A percentile compares a stretch with the other conserved stretches of the same genome.
Conservation (phyloP, 2,888 invertebrate species). For the Dusona sp. region DNA sequence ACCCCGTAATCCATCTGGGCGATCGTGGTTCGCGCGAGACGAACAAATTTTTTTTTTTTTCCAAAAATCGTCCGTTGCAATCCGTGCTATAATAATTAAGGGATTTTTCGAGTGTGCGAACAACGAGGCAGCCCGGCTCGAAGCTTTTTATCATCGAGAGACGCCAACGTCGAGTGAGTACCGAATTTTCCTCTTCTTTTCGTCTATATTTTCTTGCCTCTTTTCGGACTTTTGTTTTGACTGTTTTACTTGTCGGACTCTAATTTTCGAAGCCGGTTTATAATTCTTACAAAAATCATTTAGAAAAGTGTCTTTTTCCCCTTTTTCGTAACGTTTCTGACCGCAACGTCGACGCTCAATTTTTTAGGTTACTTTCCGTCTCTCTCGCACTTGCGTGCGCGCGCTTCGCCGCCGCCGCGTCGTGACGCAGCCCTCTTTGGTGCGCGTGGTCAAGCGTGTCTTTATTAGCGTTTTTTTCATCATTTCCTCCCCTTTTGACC, state of each 20-base stretch:
- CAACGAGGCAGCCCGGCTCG: not conserved
- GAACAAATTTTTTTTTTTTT: constrained; percentile 5
- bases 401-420: constrained; percentile 50
- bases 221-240: not conserved
- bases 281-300: not conserved
- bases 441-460: constrained; percentile 49
- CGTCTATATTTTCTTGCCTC: not conserved
- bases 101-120: not conserved
- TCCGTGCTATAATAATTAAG: not conserved
- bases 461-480: not conserved
- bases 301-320: not conserved
- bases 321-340: not conserved
- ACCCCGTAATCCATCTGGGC: constrained; percentile 13
- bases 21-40: constrained; percentile 12
- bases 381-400: constrained; percentile 57
- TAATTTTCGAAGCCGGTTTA: not conserved
- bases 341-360: constrained; percentile 53
- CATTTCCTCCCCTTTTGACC: not conserved
- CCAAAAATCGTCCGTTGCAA: not conserved
- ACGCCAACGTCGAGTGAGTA: constrained; percentile 2
- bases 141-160: not conserved
- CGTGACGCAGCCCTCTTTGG: constrained; percentile 58
- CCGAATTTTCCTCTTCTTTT: not conserved
- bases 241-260: not conserved
- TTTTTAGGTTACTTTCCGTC: constrained; percentile 76